Base-by-base conservation (phyloP, 1,140 invertebrate genomes). In the Papilio polytes region DNA sequence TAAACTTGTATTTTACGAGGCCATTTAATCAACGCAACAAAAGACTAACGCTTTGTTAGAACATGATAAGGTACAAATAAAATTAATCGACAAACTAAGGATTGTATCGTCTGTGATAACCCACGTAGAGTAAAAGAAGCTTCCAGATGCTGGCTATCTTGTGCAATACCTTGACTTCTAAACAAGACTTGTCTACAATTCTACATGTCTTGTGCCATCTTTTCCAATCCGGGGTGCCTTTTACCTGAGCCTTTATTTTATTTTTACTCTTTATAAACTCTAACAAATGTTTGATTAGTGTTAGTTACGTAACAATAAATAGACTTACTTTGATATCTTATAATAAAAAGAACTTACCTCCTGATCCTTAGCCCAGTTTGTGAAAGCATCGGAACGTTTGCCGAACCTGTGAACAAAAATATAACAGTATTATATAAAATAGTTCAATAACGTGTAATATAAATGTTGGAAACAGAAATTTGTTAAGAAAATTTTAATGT, bases 361-460 rank as follows among this genome's bases (percentile, higher is more conserved):
- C 80, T 91, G 84, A 73, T 94, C 92, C 87, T 94, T 94, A 22
- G 89, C 91, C 91, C 91, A 94, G 89, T 93, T 94, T 44, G 92
- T 85, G 85, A 87, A 91, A 31, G 89, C 85, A 36, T 94, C 92
- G 46, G 92, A 92, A 36, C 92, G 91, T 80, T 94, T 94, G 12
- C 92, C 92, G 77, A 88, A 94, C 86, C 92, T 94, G 91, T 72
- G 41, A 88, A 89, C 85, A 89, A 90, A 83, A 76, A 82, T 74
- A 80, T 36, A 51, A 36, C 70, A 20, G 48, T 51, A 66, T 80
- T 59, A 80, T 13, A 70, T 56, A 12, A 63, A 48, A 48, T 48
- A 48, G 9, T 48, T 48, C 46, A 48, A 48, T 12, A 48, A 48
- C 46, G 1, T 48, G 4, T 12, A 48, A 48, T 48, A 48, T 48